Conservation (phyloP, 2,888 invertebrate species). For the Folsomia candida region DNA sequence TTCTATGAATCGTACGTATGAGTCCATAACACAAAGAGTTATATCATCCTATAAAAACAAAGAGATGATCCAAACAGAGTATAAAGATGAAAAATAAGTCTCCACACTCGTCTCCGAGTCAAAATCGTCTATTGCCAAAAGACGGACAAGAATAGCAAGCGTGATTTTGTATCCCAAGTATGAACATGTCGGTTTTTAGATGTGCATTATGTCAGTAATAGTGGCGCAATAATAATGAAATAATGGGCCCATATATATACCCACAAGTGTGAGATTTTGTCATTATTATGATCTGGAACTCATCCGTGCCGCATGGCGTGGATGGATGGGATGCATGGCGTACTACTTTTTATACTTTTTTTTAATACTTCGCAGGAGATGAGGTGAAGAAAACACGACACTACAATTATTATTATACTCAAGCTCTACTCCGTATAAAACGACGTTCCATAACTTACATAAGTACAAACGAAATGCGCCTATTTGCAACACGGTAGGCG, state of each 20-base stretch:
- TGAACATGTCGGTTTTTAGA: neutral
- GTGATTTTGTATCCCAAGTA: neutral
- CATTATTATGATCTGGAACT: neutral
- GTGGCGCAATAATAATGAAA: slow-evolving; percentile 19
- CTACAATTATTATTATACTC: too few species aligned
- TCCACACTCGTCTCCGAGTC: neutral
- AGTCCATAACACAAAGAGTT: too few species aligned
- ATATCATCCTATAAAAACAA: too few species aligned
- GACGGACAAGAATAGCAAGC: slow-evolving; percentile 7
- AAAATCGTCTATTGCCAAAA: neutral
- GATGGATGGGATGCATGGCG: neutral
- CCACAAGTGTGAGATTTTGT: slow-evolving; percentile 10
- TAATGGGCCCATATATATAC: slow-evolving; percentile 12
- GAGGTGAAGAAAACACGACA: neutral
- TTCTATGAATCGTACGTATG: too few species aligned
- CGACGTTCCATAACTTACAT: neutral
- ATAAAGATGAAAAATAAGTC: neutral
- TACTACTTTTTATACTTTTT: neutral
- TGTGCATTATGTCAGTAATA: neutral
- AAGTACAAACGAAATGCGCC: too few species aligned
- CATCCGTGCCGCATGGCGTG: neutral
- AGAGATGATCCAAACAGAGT: too few species aligned
- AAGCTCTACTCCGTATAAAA: too few species aligned
- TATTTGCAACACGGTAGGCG: too few species aligned
- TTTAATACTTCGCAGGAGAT: neutral